Percentiles rank a stretch among this genome's conserved stretches.
phyloP scores from a whole-genome alignment of 1,140 invertebrate species.

The Popillia japonica region DNA sequence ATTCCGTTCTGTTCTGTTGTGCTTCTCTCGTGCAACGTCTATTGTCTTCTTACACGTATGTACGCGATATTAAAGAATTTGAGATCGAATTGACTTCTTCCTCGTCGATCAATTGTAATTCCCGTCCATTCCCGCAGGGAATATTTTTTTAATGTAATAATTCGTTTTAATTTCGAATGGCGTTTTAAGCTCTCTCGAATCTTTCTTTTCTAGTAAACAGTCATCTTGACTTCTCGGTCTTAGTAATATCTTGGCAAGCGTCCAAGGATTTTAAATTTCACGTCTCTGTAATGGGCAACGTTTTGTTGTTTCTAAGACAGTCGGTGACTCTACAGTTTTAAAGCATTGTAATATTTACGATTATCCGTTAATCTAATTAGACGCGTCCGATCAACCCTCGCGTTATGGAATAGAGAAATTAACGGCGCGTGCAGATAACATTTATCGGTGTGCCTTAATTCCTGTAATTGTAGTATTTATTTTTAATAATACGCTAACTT shows the following conservation, averaged over 20 bases:
- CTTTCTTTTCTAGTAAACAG: constrained; percentile 32
- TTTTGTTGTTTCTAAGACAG: constrained; percentile 28
- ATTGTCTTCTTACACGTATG: neutral
- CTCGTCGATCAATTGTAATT: too few relatives aligned
- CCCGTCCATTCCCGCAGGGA: too few relatives aligned
- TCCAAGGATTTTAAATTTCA: constrained; percentile 45
- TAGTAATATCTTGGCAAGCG: constrained; percentile 41
- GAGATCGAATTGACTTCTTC: too few relatives aligned
- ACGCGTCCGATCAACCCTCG: too few relatives aligned
- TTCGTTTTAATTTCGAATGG: constrained; percentile 4
- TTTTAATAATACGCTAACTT: neutral
- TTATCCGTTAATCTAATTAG: constrained; percentile 17
- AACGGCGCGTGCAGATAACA: neutral
- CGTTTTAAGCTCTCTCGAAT: constrained; percentile 9
- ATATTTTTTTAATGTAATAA: too few relatives aligned
- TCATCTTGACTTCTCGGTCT: constrained; percentile 23
- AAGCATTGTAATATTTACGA: neutral
- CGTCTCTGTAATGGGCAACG: constrained; percentile 24
- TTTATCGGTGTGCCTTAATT: neutral
- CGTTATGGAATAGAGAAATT: neutral
- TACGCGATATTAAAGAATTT: too few relatives aligned
- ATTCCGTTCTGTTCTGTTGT: too few relatives aligned
- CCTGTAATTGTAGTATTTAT: neutral
- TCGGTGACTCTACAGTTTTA: constrained; percentile 16
- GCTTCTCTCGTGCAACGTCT: too few relatives aligned